These are phyloP conservation scores for Casuarius casuarius DNA, from an alignment of 2,113 vertebrate genomes.

Conservation along the genomic window DNA sequence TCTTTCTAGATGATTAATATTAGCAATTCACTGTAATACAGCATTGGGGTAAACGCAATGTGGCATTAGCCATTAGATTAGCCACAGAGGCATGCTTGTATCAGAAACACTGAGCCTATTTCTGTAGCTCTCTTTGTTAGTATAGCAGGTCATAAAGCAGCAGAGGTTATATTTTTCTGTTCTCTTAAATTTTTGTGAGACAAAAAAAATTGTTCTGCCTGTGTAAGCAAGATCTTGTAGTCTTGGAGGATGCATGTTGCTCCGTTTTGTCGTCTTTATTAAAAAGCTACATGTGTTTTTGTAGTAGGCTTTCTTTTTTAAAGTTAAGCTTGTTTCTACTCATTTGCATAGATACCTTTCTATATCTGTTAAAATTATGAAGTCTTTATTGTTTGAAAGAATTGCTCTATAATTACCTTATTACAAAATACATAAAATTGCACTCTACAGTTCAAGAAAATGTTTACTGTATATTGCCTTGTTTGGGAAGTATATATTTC, in stretches of 20 bases:
- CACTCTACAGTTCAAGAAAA: background rate
- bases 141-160: background rate
- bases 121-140: background rate
- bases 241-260: background rate
- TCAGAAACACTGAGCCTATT: background rate
- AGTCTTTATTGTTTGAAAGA: background rate
- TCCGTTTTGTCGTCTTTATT: accelerated
- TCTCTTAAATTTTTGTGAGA: background rate
- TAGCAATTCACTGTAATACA: background rate
- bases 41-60: background rate
- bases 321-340: background rate
- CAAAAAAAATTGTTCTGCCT: background rate
- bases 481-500: background rate
- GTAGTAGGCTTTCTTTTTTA: background rate
- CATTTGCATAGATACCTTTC: background rate
- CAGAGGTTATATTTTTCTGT: background rate
- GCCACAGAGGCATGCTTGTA: background rate
- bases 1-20: background rate
- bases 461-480: background rate
- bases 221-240: background rate
- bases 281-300: background rate
- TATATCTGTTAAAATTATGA: background rate
- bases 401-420: background rate
- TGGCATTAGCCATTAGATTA: background rate
- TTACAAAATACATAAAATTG: background rate